Conservation (phyloP, 1,140 invertebrate species). For the Bacillus rossius region DNA sequence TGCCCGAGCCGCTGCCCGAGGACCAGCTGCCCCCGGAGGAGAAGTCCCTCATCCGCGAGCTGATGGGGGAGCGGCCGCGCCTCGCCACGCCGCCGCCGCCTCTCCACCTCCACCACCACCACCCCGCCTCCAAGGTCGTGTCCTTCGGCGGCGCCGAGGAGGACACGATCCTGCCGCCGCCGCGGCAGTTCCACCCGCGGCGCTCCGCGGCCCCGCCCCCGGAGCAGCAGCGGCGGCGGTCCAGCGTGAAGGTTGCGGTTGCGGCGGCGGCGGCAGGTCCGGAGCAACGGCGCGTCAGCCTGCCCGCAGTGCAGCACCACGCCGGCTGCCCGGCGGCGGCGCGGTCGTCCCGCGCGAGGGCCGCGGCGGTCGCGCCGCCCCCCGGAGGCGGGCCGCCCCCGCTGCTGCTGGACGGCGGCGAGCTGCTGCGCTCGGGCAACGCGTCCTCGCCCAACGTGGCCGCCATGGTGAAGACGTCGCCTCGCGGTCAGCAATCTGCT, state of each 20-base stretch:
- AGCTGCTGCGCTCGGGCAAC: slow-evolving; percentile 33
- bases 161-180: slow-evolving; percentile 39
- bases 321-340: slow-evolving; percentile 18
- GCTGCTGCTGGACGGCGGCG: slow-evolving; percentile 38
- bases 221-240: slow-evolving; percentile 36
- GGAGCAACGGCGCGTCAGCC: slow-evolving; percentile 31
- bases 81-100: slow-evolving; percentile 39
- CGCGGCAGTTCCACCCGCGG: slow-evolving; percentile 40
- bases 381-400: slow-evolving; percentile 9
- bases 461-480: slow-evolving; percentile 30
- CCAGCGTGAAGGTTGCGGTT: slow-evolving; percentile 38
- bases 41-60: slow-evolving; percentile 26
- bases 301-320: slow-evolving; percentile 42
- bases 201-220: slow-evolving; percentile 30
- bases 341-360: too few relatives aligned
- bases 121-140: slow-evolving; percentile 31
- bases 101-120: slow-evolving; percentile 39
- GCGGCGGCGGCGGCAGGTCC: not conserved
- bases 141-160: slow-evolving; percentile 43
- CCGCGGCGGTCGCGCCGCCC: not conserved
- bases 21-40: slow-evolving; percentile 17
- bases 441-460: slow-evolving; percentile 41
- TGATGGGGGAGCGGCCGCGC: slow-evolving; percentile 24
- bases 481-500: not conserved
- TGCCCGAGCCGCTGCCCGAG: slow-evolving; percentile 36